These are phyloP conservation scores for Aptenodytes patagonicus DNA, from an alignment of 2,113 vertebrate species.

Conservation along the genomic window DNA sequence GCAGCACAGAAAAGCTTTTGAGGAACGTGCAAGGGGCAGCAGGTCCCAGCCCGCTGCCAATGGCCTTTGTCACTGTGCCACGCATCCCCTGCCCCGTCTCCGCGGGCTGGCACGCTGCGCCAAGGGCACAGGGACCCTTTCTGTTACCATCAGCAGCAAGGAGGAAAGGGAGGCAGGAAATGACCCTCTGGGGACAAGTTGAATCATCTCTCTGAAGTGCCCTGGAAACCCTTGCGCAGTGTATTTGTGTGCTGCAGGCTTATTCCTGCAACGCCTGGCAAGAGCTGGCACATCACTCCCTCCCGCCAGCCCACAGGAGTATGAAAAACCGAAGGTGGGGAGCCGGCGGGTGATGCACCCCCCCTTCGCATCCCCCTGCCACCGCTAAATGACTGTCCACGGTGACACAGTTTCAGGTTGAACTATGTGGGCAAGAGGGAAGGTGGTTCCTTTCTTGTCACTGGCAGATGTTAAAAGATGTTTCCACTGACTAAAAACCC, in stretches of 20 bases:
- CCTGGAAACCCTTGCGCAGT: background rate
- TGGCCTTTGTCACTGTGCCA: background rate
- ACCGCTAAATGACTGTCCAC: background rate
- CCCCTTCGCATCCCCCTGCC: background rate
- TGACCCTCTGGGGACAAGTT: conserved; percentile 24
- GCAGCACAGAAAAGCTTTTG: background rate
- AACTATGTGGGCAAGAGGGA: background rate
- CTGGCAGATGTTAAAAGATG: background rate
- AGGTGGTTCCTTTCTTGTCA: background rate
- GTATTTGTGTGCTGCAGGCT: background rate
- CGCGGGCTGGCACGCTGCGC: fast-evolving
- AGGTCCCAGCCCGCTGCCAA: background rate
- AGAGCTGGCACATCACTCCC: background rate
- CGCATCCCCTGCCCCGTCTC: background rate
- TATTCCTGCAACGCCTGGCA: background rate
- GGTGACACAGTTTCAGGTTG: background rate
- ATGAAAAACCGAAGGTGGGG: background rate
- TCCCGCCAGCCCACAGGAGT: background rate
- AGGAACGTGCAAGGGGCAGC: background rate
- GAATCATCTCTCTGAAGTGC: background rate
- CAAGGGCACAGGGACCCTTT: background rate
- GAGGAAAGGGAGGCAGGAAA: conserved; percentile 17
- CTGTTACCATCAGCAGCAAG: background rate
- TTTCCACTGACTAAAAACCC: background rate
- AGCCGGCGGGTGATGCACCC: background rate